phyloP scores from a whole-genome alignment of 2,888 invertebrate genomes.

The Melanchra persicariae region DNA sequence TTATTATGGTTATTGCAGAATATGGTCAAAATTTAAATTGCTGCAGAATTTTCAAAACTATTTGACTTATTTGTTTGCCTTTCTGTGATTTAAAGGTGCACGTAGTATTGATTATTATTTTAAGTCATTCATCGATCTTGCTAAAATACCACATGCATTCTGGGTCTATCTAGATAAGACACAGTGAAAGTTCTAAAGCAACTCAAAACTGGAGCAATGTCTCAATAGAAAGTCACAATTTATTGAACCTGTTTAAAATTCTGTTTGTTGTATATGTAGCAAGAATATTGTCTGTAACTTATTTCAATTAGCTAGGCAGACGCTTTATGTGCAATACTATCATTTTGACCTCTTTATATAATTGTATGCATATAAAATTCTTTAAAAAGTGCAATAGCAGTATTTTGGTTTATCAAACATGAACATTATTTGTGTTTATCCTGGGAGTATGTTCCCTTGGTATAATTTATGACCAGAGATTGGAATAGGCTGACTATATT shows the following conservation, averaged over 20 bases:
- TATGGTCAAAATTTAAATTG: background rate
- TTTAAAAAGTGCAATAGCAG: background rate
- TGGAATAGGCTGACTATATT: too few species aligned
- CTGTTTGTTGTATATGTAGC: conserved; percentile 10
- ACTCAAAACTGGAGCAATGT: conserved; percentile 35
- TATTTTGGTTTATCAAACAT: background rate
- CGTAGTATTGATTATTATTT: background rate
- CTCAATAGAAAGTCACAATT: conserved; percentile 51
- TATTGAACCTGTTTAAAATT: conserved; percentile 38
- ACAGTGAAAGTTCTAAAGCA: conserved; percentile 39
- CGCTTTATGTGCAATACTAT: background rate
- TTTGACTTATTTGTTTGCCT: background rate
- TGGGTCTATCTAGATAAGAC: background rate
- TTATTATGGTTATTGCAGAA: background rate
- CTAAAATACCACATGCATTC: background rate
- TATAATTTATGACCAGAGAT: too few species aligned
- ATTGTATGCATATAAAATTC: background rate
- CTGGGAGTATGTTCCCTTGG: too few species aligned
- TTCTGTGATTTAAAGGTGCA: background rate
- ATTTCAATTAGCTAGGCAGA: conserved; percentile 4
- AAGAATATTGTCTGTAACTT: conserved; percentile 26
- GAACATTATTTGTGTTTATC: background rate
- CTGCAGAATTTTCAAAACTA: too few species aligned
- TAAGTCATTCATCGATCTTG: background rate
- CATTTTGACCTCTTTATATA: conserved; percentile 17